phyloP scores from a whole-genome alignment of 2,888 invertebrate genomes.

The Drosophila neutralis region DNA sequence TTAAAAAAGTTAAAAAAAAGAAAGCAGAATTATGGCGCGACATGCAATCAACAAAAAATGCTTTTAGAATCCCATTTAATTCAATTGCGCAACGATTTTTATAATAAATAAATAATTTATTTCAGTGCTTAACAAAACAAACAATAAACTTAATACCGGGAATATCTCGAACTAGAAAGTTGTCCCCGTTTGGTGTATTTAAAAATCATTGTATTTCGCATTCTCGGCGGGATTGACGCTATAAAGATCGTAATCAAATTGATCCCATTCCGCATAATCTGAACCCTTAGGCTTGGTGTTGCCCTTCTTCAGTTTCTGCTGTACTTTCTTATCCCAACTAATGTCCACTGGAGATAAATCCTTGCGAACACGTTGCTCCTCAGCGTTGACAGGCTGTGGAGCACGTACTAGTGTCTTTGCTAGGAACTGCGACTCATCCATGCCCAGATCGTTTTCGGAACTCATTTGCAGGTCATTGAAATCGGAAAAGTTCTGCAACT shows the following conservation, averaged over 20 bases:
- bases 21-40: neutral
- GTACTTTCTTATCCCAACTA: constrained; percentile 59
- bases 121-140: constrained; percentile 61
- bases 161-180: constrained; percentile 13
- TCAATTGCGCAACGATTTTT: constrained; percentile 44
- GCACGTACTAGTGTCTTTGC: constrained; percentile 62
- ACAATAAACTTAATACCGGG: constrained; percentile 43
- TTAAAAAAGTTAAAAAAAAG: constrained; percentile 7
- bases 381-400: constrained; percentile 70
- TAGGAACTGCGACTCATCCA: constrained; percentile 76
- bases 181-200: constrained; percentile 10
- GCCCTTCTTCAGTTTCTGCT: constrained; percentile 74
- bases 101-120: constrained; percentile 79
- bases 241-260: constrained; percentile 82
- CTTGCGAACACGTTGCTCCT: constrained; percentile 73
- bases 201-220: constrained; percentile 67
- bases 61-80: constrained; percentile 47
- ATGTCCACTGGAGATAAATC: constrained; percentile 67
- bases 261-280: constrained; percentile 78
- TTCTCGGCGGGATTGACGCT: constrained; percentile 72
- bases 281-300: constrained; percentile 65
- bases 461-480: constrained; percentile 70
- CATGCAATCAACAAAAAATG: constrained; percentile 19
- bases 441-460: constrained; percentile 67
- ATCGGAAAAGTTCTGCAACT: constrained; percentile 75